Evolutionary conservation across 2,888 invertebrate genomes (phyloP), one percentile per base, ranked within the genome.

Genomic region (Scaptomyza cyrtandrae): DNA sequence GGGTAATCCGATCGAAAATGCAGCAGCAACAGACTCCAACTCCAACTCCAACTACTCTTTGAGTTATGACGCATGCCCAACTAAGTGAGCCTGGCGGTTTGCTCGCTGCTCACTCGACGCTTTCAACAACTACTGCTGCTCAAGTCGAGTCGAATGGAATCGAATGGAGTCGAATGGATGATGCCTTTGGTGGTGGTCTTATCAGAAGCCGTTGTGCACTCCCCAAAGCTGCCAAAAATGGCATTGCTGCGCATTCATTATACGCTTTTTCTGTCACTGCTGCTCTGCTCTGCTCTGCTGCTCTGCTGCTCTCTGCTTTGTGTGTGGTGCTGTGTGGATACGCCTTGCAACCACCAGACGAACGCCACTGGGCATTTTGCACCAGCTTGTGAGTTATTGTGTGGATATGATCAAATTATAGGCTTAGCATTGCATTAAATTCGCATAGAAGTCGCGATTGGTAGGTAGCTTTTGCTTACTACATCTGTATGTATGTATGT

Each of bases 201-300:
- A 91, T 91, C 91, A 89, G 91, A 90, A 91, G 91, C 91, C 90
- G 80, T 78, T 77, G 87, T 81, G 73, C 76, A 78, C 86, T 80
- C 76, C 75, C 80, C 79, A 71, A 71, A 79, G 70, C 82, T 90
- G 90, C 90, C 90, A 88, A 71, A 86, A 89, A 78, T 86, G 83
- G 80, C 87, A 80, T 86, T 87, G 87, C 77, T 67, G 78, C 80
- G 75, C 89, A 84, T 87, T 77, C 78, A 85, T 90, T 86, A 85
- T 82, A 72, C 83, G 65, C 72, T 73, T 64, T 70, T 67, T 71
- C 77, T 75, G 73, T 76, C 78, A 72, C 67, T 78, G 71, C 56
- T 53, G n/a, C n/a, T n/a, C n/a, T n/a, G n/a, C 58, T 14, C 37
- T 35, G 53, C 3, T 24, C 24, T 50, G n/a, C 50, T 52, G 37